Percentiles rank a stretch among this genome's conserved stretches.
Conservation (phyloP, 1,140 invertebrate species). For the Lethocerus indicus region DNA sequence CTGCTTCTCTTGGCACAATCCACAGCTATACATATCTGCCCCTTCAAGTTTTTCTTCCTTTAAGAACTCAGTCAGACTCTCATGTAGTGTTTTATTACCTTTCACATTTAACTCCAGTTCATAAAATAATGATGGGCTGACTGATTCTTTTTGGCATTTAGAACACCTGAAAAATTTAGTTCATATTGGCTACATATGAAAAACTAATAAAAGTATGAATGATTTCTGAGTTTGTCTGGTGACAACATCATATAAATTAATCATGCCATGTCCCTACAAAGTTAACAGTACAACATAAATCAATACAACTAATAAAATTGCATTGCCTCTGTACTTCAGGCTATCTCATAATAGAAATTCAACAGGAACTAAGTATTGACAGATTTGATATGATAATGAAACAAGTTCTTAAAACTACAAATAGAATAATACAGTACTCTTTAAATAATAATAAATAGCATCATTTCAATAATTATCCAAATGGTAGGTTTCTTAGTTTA, state of each 20-base stretch:
- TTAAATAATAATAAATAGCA: no score
- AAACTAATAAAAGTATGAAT: conserved; percentile 8
- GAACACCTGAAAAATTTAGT: conserved; percentile 30
- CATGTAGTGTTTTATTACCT: conserved; percentile 33
- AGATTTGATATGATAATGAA: no score
- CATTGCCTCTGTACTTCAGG: no score
- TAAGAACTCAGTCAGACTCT: conserved; percentile 45
- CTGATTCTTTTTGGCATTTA: conserved; percentile 38
- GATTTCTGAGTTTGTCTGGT: background rate
- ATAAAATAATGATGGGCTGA: conserved; percentile 40
- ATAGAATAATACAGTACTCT: no score
- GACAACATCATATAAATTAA: background rate
- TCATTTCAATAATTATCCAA: no score
- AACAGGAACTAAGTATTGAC: no score
- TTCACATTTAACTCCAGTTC: conserved; percentile 44
- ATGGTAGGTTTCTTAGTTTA: no score
- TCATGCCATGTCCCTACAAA: no score
- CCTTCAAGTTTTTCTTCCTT: conserved; percentile 44
- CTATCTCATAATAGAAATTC: no score
- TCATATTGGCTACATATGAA: background rate
- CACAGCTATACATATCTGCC: conserved; percentile 47
- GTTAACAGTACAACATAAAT: no score
- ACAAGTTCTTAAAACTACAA: no score
- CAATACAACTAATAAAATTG: no score
- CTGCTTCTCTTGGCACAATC: conserved; percentile 38